phyloP scores from a whole-genome alignment of 2,113 vertebrate species.

The Ancistrus triradiatus region DNA sequence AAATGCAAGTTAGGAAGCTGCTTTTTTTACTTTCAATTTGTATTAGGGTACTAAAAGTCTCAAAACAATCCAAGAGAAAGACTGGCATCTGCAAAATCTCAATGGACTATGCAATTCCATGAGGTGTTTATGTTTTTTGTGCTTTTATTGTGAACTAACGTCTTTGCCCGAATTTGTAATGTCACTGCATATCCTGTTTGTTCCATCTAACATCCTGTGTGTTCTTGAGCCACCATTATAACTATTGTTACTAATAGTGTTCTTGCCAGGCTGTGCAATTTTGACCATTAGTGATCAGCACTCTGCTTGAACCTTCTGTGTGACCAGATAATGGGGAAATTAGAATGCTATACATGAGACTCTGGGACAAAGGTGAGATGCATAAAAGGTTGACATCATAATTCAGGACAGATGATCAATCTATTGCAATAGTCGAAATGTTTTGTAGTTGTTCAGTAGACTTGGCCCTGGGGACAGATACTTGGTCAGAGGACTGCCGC shows the following conservation, averaged over 20 bases:
- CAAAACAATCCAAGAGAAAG: no score
- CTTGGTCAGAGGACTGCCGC: no score
- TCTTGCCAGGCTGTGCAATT: conserved; percentile 22
- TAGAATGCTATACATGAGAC: neutral
- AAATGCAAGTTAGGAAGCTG: no score
- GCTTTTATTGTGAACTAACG: neutral
- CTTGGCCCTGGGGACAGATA: no score
- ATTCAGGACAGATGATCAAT: conserved; percentile 3
- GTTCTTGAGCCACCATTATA: conserved; percentile 9
- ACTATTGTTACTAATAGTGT: neutral
- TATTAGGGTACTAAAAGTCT: no score
- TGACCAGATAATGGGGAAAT: conserved; percentile 22
- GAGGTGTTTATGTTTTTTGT: neutral
- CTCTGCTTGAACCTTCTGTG: conserved; percentile 19
- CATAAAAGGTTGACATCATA: no score
- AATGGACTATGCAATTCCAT: conserved; percentile 7
- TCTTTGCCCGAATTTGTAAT: no score
- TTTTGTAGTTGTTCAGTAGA: no score
- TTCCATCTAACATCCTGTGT: neutral
- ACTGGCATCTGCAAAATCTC: no score
- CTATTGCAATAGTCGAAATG: conserved; percentile 15
- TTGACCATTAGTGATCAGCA: conserved; percentile 26
- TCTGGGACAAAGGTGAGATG: neutral
- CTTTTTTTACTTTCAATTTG: no score
- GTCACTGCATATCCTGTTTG: conserved; percentile 11